Percentiles rank a stretch among this genome's conserved stretches.
These are phyloP conservation scores for Pachyseris speciosa DNA, from an alignment of 64 coral and sea anemone species.

Conservation along the genomic window DNA sequence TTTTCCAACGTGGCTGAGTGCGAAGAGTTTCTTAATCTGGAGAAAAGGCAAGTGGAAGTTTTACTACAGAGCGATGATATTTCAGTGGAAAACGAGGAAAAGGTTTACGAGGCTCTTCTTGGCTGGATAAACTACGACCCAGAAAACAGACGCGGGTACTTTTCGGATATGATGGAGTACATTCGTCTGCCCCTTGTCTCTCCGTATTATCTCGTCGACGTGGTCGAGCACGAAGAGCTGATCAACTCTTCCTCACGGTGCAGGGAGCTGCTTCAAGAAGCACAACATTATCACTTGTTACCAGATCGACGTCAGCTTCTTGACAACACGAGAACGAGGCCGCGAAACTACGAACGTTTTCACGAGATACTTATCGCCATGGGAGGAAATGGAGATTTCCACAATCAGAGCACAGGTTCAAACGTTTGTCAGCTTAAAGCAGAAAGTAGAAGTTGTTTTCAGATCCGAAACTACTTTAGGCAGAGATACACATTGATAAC, in stretches of 20 bases:
- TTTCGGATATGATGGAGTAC: slow-evolving; percentile 73
- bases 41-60: slow-evolving; percentile 74
- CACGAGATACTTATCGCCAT: slow-evolving; percentile 95
- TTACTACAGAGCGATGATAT: slow-evolving; percentile 94
- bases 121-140: slow-evolving; percentile 91
- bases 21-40: slow-evolving; percentile 86
- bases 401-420: slow-evolving; percentile 89
- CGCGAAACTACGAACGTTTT: slow-evolving; percentile 95
- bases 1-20: slow-evolving; percentile 90
- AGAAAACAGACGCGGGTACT: slow-evolving; percentile 63
- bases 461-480: background rate
- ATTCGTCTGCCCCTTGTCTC: slow-evolving; percentile 94
- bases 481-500: no score
- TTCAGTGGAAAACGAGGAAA: slow-evolving; percentile 94
- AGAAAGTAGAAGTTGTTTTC: no score
- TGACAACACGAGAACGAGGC: slow-evolving; percentile 75
- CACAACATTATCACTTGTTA: slow-evolving; percentile 99
- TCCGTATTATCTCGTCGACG: slow-evolving; percentile 96
- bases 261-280: slow-evolving; percentile 88
- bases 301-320: slow-evolving; percentile 87
- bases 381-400: slow-evolving; percentile 94
- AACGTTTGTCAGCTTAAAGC: background rate
- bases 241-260: slow-evolving; percentile 73
- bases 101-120: slow-evolving; percentile 93
- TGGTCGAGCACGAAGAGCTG: slow-evolving; percentile 94